phyloP scores from a whole-genome alignment of 2,888 invertebrate genomes.

The Tubiluchus corallicola region DNA sequence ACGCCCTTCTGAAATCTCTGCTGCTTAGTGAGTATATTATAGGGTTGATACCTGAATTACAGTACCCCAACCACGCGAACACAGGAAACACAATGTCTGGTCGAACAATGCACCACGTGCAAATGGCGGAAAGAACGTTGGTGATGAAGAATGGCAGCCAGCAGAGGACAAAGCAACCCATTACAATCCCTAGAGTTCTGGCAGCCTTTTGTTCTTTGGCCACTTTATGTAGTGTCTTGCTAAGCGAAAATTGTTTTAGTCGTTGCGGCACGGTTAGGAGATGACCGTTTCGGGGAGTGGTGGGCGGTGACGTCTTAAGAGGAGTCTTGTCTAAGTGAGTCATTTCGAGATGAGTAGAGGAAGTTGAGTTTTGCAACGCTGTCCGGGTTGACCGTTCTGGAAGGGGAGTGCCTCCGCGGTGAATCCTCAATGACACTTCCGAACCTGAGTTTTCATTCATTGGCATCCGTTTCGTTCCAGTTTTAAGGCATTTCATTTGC shows the following conservation, averaged over 20 bases:
- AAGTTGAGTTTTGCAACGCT: no score
- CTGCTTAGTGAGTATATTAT: conserved; percentile 98
- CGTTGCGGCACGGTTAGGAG: not conserved
- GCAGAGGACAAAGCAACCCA: conserved; percentile 90
- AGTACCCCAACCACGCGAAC: not conserved
- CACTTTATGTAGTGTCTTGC: conserved; percentile 78
- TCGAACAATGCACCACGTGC: conserved; percentile 54
- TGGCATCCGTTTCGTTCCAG: conserved; percentile 52
- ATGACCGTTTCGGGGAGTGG: no score
- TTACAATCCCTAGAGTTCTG: conserved; percentile 86
- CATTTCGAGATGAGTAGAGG: no score
- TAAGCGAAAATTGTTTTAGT: conserved; percentile 57
- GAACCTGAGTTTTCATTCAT: conserved; percentile 23
- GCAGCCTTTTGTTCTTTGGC: conserved; percentile 95
- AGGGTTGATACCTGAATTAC: conserved; percentile 43
- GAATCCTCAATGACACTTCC: conserved; percentile 64
- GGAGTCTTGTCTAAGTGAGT: no score
- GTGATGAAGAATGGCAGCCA: conserved; percentile 95
- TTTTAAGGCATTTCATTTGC: conserved; percentile 70
- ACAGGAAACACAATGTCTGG: conserved; percentile 61
- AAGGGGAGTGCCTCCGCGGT: conserved; percentile 50
- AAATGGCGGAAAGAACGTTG: conserved; percentile 70
- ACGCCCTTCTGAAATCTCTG: conserved; percentile 71
- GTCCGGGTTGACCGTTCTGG: not conserved
- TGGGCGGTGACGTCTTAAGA: no score